Conservation (phyloP, 2,797 vertebrate species). For the Acanthis flammea region DNA sequence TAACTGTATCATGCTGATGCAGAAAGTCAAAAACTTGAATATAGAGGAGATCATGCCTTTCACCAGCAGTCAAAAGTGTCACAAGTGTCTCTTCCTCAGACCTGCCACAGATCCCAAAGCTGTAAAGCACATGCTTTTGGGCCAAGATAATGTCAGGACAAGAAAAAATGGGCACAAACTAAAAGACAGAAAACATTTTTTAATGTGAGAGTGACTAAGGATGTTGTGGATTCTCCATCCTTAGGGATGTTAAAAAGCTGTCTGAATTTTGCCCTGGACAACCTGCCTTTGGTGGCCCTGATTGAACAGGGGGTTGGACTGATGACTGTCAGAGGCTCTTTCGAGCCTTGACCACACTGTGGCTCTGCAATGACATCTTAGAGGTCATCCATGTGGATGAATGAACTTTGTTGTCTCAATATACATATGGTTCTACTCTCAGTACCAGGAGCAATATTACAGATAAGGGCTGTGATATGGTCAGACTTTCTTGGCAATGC, state of each 20-base stretch:
- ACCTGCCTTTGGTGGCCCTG: background rate
- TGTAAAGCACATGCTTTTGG: background rate
- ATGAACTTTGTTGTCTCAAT: background rate
- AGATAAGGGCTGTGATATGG: background rate
- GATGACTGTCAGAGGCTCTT: background rate
- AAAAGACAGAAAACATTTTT: background rate
- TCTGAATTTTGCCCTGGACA: background rate
- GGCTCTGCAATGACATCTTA: background rate
- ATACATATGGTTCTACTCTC: background rate
- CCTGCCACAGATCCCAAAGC: background rate
- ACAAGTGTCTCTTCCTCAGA: background rate
- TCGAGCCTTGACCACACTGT: background rate
- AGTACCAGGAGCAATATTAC: background rate
- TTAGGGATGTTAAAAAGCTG: background rate
- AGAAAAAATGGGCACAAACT: background rate
- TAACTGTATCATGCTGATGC: accelerated
- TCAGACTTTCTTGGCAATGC: background rate
- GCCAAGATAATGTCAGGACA: background rate
- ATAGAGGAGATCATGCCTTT: background rate
- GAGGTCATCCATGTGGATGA: background rate
- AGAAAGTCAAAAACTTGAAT: background rate
- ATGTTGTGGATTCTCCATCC: background rate
- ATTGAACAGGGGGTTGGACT: background rate
- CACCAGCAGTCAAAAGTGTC: background rate
- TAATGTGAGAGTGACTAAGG: background rate